Conservation (phyloP, 2,888 invertebrate genomes). For the Habroteleia sp. region DNA sequence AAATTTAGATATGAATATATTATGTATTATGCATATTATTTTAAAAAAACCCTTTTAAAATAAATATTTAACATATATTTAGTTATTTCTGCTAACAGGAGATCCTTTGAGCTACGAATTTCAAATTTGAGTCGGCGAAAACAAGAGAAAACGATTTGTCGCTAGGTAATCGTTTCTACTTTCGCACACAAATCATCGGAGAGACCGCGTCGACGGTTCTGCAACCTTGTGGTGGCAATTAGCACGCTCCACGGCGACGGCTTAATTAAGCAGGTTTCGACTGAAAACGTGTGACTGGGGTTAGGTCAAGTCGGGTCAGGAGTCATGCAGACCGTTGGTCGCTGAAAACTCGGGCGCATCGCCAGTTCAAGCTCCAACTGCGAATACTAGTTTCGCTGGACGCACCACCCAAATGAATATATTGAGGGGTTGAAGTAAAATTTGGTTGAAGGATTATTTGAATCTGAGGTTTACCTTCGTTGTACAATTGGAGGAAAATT, state of each 20-base stretch:
- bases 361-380: slow-evolving; percentile 36
- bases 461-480: slow-evolving; percentile 67
- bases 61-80: too few species aligned
- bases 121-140: slow-evolving; percentile 21
- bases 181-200: slow-evolving; percentile 63
- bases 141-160: slow-evolving; percentile 60
- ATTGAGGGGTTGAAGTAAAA: slow-evolving; percentile 39
- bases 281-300: slow-evolving; percentile 58
- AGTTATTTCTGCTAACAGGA: slow-evolving; percentile 28
- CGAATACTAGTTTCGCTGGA: slow-evolving; percentile 28
- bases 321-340: slow-evolving; percentile 56
- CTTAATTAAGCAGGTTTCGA: slow-evolving; percentile 65
- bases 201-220: slow-evolving; percentile 40
- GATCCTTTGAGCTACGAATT: slow-evolving; percentile 19
- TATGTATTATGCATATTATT: too few species aligned
- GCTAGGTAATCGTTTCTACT: slow-evolving; percentile 63
- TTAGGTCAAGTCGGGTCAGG: slow-evolving; percentile 60
- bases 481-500: slow-evolving; percentile 62
- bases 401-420: slow-evolving; percentile 6
- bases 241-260: slow-evolving; percentile 63
- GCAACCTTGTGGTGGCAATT: slow-evolving; percentile 65
- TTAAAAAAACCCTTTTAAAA: too few species aligned
- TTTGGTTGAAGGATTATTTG: slow-evolving; percentile 66
- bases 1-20: too few species aligned
- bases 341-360: slow-evolving; percentile 47